Conservation (phyloP, 2,113 vertebrate genomes). For the Aleadryas rufinucha region DNA sequence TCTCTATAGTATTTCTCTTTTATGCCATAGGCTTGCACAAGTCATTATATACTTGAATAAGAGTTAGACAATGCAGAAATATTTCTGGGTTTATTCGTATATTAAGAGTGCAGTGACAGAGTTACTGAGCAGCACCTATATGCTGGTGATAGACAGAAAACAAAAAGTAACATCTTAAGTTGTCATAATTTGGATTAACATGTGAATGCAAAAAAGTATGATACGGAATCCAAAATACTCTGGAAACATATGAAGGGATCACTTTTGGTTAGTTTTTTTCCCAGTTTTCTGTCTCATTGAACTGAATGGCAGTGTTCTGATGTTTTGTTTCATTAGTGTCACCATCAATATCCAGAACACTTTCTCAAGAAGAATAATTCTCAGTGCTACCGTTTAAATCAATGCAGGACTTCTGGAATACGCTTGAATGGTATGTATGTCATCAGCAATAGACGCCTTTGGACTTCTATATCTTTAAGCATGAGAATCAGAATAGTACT, state of each 20-base stretch:
- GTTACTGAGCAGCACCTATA: background rate
- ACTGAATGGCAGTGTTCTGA: background rate
- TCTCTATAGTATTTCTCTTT: background rate
- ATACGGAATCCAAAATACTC: background rate
- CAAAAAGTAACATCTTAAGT: background rate
- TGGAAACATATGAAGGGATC: background rate
- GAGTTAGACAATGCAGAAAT: background rate
- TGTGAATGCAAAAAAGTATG: background rate
- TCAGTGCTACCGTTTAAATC: background rate
- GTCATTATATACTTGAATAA: background rate
- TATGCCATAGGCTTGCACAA: background rate
- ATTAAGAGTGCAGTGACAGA: background rate
- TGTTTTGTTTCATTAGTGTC: background rate
- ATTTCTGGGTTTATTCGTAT: background rate
- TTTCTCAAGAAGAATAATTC: constrained; percentile 1
- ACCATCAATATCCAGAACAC: background rate
- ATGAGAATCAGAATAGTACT: background rate
- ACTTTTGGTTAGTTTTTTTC: background rate
- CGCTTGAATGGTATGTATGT: background rate
- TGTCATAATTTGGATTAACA: background rate
- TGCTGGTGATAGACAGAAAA: background rate
- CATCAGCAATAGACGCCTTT: background rate
- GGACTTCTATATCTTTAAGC: background rate
- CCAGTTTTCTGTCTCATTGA: background rate
- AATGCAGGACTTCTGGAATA: background rate